Base-by-base conservation (phyloP, 2,797 vertebrate genomes). In the Fistularia commersonii region DNA sequence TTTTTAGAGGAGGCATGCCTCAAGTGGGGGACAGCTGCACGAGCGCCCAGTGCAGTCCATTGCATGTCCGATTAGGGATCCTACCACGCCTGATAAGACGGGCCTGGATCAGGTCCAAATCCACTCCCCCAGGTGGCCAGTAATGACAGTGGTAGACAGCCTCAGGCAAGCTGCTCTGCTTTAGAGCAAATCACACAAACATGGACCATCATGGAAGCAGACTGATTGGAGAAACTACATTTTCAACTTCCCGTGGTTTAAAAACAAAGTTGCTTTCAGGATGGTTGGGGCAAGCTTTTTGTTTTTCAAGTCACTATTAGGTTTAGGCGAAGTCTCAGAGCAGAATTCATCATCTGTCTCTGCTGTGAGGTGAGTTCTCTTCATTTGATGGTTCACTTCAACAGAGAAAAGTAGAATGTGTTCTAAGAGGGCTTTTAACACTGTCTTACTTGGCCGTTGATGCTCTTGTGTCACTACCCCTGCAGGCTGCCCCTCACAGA, bases 1-100 rank as follows among this genome's bases (percentile, higher is more conserved):
- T 91, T 90, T 91, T 87, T 91, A 90, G 88, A 72, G 70, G 58
- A 85, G 84, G 65, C 79, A 62, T 77, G 72, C 71, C 79, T 82
- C 80, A 68, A 77, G 80, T 80, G 69, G 57, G 64, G 76, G 87
- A 82, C 91, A 90, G 86, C 89, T 91, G 90, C 86, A 84, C 47
- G 64, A 70, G 71, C 42, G 80, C 79, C 82, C 77, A 51, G 57
- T 8, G 65, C 60, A 51, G 57, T 8, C 64, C 60, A 10, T 66
- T 74, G 85, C 70, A 76, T 80, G 82, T 86, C 82, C 83, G 86
- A 82, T 89, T 87, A 88, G 69, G 74, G 72, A 71, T 67, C 57
- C 74, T 71, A 64, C 53, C 68, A 54, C 72, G 74, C 52, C 60
- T 75, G 83, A 82, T 87, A 84, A 84, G 76, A 81, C 33, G 9